phyloP scores from a whole-genome alignment of 2,888 invertebrate genomes.

The Melieria crassipennis region DNA sequence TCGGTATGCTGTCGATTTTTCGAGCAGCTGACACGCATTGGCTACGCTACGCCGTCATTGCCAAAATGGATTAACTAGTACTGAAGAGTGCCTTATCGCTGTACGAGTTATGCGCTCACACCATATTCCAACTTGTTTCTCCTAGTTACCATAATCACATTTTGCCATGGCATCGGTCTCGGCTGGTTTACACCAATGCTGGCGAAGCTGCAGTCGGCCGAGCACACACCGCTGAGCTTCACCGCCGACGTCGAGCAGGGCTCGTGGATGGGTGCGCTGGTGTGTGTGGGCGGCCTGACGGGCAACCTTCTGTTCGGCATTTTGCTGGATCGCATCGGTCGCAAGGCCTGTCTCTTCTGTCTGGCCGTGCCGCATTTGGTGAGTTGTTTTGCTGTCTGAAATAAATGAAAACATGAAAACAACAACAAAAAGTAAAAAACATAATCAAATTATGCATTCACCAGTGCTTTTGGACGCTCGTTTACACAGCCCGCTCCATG shows the following conservation, averaged over 20 bases:
- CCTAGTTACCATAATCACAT: slow-evolving; percentile 55
- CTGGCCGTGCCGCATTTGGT: slow-evolving; percentile 61
- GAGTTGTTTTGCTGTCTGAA: slow-evolving; percentile 37
- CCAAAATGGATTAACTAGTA: too few relatives aligned
- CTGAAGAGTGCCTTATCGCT: too few relatives aligned
- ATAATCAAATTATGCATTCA: background rate
- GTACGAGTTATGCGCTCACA: too few relatives aligned
- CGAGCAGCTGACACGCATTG: too few relatives aligned
- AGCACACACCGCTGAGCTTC: slow-evolving; percentile 53
- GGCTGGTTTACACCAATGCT: slow-evolving; percentile 62
- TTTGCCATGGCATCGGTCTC: slow-evolving; percentile 58
- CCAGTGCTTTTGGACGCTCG: slow-evolving; percentile 58
- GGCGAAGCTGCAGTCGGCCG: slow-evolving; percentile 48
- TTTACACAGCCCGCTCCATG: slow-evolving; percentile 55
- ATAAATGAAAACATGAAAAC: background rate
- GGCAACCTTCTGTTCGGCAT: slow-evolving; percentile 58
- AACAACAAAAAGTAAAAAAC: background rate
- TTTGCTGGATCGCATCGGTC: slow-evolving; percentile 55
- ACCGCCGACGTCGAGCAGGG: slow-evolving; percentile 53
- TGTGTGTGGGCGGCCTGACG: slow-evolving; percentile 56
- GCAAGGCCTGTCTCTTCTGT: slow-evolving; percentile 55
- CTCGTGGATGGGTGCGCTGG: slow-evolving; percentile 61
- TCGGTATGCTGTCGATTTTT: too few relatives aligned
- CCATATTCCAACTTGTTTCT: background rate
- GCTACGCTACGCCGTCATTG: too few relatives aligned